These are phyloP conservation scores for Ephestia elutella DNA, from an alignment of 1,140 invertebrate species.

Conservation along the genomic window DNA sequence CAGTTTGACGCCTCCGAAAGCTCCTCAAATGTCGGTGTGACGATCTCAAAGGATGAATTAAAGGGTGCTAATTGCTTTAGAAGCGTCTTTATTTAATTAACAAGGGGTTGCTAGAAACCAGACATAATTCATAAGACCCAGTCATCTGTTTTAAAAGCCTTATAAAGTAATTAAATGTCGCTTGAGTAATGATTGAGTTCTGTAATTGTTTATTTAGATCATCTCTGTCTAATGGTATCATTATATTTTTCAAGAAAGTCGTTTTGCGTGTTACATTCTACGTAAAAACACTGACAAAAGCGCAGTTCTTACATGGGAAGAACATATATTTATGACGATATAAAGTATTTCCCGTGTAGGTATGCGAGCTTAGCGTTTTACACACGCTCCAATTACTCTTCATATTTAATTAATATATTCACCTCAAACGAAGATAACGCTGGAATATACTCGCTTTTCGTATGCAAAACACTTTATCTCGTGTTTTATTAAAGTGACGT, in stretches of 20 bases:
- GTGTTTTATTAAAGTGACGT: too few species aligned
- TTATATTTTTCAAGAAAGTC: too few species aligned
- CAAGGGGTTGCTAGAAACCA: neutral
- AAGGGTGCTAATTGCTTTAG: slow-evolving; percentile 11
- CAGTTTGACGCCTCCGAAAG: neutral
- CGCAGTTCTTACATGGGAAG: too few species aligned
- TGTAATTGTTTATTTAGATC: too few species aligned
- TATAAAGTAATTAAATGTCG: neutral
- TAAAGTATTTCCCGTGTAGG: too few species aligned
- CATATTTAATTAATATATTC: neutral
- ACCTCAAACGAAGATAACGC: neutral
- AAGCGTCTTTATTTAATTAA: slow-evolving; percentile 12
- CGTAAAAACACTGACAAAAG: too few species aligned
- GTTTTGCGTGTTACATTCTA: too few species aligned
- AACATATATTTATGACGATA: too few species aligned
- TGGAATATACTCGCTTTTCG: neutral
- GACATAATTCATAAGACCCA: neutral
- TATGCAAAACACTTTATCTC: neutral
- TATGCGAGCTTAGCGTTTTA: neutral
- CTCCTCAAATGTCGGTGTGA: neutral
- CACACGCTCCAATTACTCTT: neutral
- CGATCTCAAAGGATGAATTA: slow-evolving; percentile 11
- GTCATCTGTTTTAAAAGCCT: neutral
- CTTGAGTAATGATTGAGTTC: too few species aligned
- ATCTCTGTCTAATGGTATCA: too few species aligned